phyloP scores from a whole-genome alignment of 2,888 invertebrate genomes.

The Xylota segnis region DNA sequence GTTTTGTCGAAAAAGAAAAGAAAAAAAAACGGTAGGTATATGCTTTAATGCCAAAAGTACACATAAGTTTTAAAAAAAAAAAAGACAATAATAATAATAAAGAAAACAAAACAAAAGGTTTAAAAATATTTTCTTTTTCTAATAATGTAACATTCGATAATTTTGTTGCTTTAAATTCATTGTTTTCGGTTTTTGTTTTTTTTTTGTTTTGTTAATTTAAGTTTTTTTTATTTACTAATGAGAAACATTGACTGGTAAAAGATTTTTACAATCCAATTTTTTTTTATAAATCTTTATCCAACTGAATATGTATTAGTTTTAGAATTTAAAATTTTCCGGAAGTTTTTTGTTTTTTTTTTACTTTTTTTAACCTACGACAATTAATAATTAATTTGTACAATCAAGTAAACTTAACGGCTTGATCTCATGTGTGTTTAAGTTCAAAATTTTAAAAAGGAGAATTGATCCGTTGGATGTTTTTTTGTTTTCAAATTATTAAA shows the following conservation, averaged over 20 bases:
- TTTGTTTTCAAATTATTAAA: slow-evolving; percentile 44
- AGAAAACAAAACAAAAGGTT: slow-evolving; percentile 31
- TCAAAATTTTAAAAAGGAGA: slow-evolving; percentile 57
- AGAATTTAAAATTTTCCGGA: slow-evolving; percentile 71
- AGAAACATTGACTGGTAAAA: slow-evolving; percentile 67
- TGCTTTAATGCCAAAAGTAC: slow-evolving; percentile 34
- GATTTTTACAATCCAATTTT: slow-evolving; percentile 61
- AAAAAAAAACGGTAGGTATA: slow-evolving; percentile 26
- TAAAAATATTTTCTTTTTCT: slow-evolving; percentile 27
- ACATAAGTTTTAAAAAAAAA: slow-evolving; percentile 4
- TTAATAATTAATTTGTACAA: slow-evolving; percentile 76
- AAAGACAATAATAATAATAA: slow-evolving; percentile 5
- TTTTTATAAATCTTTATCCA: slow-evolving; percentile 68
- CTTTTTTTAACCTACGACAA: slow-evolving; percentile 68
- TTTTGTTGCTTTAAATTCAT: slow-evolving; percentile 70
- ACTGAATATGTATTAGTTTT: slow-evolving; percentile 76
- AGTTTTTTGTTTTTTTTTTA: slow-evolving; percentile 36
- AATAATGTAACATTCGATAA: slow-evolving; percentile 70
- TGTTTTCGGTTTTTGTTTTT: slow-evolving; percentile 74
- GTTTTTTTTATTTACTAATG: slow-evolving; percentile 60
- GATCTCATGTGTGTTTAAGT: slow-evolving; percentile 34
- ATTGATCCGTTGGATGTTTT: slow-evolving; percentile 61
- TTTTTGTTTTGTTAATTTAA: slow-evolving; percentile 12
- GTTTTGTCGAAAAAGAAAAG: slow-evolving; percentile 62
- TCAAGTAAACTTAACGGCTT: slow-evolving; percentile 71